Evolutionary conservation across 2,113 vertebrate genomes (phyloP).

Genomic region (Lota lota): DNA sequence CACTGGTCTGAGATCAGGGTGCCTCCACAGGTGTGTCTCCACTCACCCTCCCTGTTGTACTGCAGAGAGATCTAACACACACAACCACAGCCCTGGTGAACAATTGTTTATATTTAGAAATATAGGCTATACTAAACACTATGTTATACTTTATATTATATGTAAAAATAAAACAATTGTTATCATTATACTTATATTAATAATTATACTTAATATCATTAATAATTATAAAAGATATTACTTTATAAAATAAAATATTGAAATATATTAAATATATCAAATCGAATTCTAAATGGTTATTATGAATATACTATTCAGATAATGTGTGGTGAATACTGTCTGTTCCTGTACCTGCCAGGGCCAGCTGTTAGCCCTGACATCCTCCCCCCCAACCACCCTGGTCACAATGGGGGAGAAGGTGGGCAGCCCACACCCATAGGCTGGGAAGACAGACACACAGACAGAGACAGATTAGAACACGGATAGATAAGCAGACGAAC

Average conservation of each 20-base stretch:
- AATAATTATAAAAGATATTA: background rate
- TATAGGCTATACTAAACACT: too few species aligned
- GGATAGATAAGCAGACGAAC: background rate
- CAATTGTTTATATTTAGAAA: too few species aligned
- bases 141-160: too few species aligned
- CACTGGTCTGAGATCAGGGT: conserved; percentile 77
- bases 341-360: conserved; percentile 75
- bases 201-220: background rate
- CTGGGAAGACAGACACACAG: conserved; percentile 38
- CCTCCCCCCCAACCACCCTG: conserved; percentile 73
- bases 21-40: conserved; percentile 85
- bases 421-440: conserved; percentile 70
- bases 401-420: conserved; percentile 54
- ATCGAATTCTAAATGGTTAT: too few species aligned
- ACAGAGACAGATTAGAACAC: background rate
- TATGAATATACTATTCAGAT: background rate
- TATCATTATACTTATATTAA: too few species aligned
- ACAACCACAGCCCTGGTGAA: background rate
- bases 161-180: background rate
- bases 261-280: too few species aligned
- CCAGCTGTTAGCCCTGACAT: conserved; percentile 73
- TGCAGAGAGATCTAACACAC: conserved; percentile 83
- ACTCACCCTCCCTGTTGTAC: conserved; percentile 58
- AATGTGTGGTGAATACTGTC: background rate
- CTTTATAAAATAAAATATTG: too few species aligned